phyloP scores from a whole-genome alignment of 1,140 invertebrate genomes.

The Probaryconus sp. region DNA sequence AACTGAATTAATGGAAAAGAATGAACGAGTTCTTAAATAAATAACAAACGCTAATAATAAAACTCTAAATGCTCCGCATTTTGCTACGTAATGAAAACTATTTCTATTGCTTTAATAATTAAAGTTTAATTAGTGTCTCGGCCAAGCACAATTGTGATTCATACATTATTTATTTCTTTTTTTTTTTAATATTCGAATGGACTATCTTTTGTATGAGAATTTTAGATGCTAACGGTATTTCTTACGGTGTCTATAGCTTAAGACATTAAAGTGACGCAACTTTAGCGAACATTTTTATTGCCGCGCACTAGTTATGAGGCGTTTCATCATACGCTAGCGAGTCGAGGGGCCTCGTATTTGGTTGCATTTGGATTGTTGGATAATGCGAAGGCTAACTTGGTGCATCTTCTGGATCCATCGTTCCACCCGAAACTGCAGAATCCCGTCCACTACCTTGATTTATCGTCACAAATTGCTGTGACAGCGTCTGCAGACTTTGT shows the following conservation, averaged over 20 bases:
- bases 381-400: constrained; percentile 70
- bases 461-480: constrained; percentile 72
- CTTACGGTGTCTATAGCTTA: constrained; percentile 51
- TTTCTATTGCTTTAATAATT: too few species aligned
- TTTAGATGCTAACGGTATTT: constrained; percentile 62
- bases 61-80: too few species aligned
- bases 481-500: constrained; percentile 72
- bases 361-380: constrained; percentile 56
- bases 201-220: constrained; percentile 40
- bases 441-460: constrained; percentile 62
- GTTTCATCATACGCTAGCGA: constrained; percentile 70
- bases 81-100: too few species aligned
- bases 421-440: constrained; percentile 57
- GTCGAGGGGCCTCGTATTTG: constrained; percentile 63
- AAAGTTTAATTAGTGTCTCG: background rate
- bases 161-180: background rate
- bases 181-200: constrained; percentile 22
- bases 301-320: constrained; percentile 58
- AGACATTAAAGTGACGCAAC: constrained; percentile 45
- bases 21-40: background rate
- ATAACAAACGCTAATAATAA: background rate
- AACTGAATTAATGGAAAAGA: too few species aligned
- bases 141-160: background rate
- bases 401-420: constrained; percentile 68
- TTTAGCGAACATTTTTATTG: constrained; percentile 16